These are phyloP conservation scores for Cairina moschata DNA, from an alignment of 2,113 vertebrate species.

Conservation along the genomic window DNA sequence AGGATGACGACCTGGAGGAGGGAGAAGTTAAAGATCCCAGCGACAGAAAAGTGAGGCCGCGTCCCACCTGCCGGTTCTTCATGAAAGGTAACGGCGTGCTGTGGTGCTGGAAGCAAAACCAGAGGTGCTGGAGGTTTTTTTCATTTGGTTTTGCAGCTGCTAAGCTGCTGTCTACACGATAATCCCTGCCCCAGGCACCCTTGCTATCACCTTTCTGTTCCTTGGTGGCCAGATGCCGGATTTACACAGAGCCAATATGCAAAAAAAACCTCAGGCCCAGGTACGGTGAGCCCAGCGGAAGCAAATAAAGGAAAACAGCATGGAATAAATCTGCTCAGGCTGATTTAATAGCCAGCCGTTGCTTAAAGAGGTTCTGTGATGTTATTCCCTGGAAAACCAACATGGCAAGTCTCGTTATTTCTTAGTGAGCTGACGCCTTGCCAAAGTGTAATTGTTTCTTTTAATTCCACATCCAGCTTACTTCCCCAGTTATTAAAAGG, in stretches of 20 bases:
- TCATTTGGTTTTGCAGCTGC: accelerated
- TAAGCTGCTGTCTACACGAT: not conserved
- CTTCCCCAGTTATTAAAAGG: not conserved
- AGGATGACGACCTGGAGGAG: conserved; percentile 98
- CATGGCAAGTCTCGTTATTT: not conserved
- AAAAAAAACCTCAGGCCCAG: not conserved
- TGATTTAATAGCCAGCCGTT: not conserved
- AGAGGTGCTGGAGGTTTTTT: accelerated
- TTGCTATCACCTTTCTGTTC: not conserved
- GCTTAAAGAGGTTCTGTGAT: not conserved
- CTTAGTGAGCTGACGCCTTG: not conserved
- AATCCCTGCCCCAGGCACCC: not conserved
- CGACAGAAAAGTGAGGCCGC: conserved; percentile 93
- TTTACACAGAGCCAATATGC: not conserved
- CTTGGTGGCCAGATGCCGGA: not conserved
- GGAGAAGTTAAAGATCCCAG: conserved; percentile 98
- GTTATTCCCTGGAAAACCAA: not conserved
- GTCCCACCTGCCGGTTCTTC: conserved; percentile 97
- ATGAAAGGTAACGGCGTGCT: conserved; percentile 89
- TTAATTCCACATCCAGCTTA: not conserved
- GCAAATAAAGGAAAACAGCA: not conserved
- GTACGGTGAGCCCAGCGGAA: not conserved
- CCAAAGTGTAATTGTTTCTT: not conserved
- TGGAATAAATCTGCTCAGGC: not conserved
- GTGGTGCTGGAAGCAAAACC: too few species aligned